These are phyloP conservation scores for Anomalospiza imberbis DNA, from an alignment of 2,797 vertebrate genomes.

Conservation along the genomic window DNA sequence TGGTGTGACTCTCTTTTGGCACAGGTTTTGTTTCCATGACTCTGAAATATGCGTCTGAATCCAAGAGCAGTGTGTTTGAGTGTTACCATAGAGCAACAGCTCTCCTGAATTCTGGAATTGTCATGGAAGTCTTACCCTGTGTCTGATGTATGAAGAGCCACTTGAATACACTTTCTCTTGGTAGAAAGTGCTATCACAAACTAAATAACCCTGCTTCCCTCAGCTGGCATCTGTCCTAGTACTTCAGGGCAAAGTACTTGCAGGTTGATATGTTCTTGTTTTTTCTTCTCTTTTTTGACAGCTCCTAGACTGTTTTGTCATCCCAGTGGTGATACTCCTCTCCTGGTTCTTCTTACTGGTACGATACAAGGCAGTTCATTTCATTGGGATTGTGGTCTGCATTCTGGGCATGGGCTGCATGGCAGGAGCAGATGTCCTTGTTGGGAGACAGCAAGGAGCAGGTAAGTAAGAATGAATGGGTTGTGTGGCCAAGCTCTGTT, in stretches of 20 bases:
- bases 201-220: neutral
- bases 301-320: slow-evolving; percentile 92
- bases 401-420: slow-evolving; percentile 93
- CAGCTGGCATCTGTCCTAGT: neutral
- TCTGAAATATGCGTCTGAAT: neutral
- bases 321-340: slow-evolving; percentile 91
- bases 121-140: neutral
- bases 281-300: slow-evolving; percentile 55
- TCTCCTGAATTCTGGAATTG: neutral
- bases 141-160: neutral
- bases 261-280: neutral
- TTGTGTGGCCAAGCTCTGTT: neutral
- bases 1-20: neutral
- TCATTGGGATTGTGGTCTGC: slow-evolving; percentile 88
- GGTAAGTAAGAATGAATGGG: slow-evolving; percentile 73
- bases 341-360: slow-evolving; percentile 96
- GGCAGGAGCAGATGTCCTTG: slow-evolving; percentile 90
- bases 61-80: neutral
- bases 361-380: slow-evolving; percentile 92
- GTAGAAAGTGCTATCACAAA: neutral
- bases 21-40: neutral
- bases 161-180: neutral
- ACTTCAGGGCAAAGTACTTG: neutral
- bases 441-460: slow-evolving; percentile 88
- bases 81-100: neutral